Base-by-base conservation (phyloP, 2,797 vertebrate genomes). In the Rhabdophis nuchalis region DNA sequence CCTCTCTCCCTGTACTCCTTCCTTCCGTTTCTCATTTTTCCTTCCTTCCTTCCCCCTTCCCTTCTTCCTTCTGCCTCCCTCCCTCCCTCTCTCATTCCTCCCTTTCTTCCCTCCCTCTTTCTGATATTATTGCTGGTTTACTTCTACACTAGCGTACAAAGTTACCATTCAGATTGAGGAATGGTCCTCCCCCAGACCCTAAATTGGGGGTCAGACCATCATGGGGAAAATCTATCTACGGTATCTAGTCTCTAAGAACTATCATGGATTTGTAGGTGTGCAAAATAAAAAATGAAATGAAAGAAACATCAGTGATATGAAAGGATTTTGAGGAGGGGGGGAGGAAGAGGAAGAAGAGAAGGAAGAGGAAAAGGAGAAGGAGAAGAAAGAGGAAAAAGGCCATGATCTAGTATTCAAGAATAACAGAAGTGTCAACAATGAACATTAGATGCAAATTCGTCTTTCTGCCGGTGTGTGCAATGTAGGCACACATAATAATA, bases 291-390 rank as follows among this genome's bases (percentile, higher is more conserved):
- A 52, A 27, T 12, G 3, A 90, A 85, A 89, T 20, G 32, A 27
- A 64, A 91, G 18, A 46, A 53, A 12, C 1, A 7, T n/a, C 20
- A 68, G 36, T 52, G 32, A 89, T 12, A 0, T 23, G 32, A 9
- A 36, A 86, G 46, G 14, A 36, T 52, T 11, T 11, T 4, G 9
- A n/a, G 23, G 25, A 50, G 60, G 3, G 4, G 27, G 29, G 8
- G 0, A 54, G 13, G 57, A 58, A 7, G 20, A 61, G 1, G 9
- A n/a, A 1, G 4, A 64, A 0, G 3, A 32, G 1, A 0, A 90
- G 29, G 20, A 58, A 1, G 13, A 29, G 5, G 68, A 72, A 1
- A n/a, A 32, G 32, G 85, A 53, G 3, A 16, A 72, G 32, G 14
- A 72, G 12, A 20, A 72, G 64, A 3, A 20, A 10, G 14, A 36